Conservation (phyloP, 2,113 vertebrate species). For the Varanus salvator region DNA sequence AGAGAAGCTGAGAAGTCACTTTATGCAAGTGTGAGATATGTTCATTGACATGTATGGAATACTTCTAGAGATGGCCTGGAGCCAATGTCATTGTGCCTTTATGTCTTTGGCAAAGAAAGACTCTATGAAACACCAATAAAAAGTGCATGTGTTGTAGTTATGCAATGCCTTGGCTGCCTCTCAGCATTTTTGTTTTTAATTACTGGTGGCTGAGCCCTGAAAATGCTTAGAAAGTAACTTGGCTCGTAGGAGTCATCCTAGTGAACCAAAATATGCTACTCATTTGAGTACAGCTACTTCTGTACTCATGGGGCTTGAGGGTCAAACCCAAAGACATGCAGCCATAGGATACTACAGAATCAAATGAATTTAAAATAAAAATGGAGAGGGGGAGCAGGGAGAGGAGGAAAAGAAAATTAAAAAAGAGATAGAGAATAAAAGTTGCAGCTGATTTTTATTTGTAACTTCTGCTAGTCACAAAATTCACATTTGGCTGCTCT, state of each 20-base stretch:
- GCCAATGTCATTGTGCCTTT: constrained; percentile 7
- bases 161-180: constrained; percentile 51
- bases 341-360: constrained; percentile 54
- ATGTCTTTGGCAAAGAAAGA: constrained; percentile 31
- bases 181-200: constrained; percentile 61
- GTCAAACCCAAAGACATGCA: constrained; percentile 42
- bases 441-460: constrained; percentile 56
- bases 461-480: constrained; percentile 50
- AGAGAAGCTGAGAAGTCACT: constrained; percentile 32
- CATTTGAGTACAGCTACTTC: constrained; percentile 7
- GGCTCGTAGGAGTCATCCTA: neutral
- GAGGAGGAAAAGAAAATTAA: no score
- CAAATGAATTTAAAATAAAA: constrained; percentile 24
- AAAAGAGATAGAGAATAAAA: constrained; percentile 1
- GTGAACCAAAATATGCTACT: constrained; percentile 2
- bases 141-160: neutral
- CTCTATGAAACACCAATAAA: constrained; percentile 24
- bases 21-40: constrained; percentile 40
- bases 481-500: constrained; percentile 63
- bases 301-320: neutral
- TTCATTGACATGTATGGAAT: constrained; percentile 34
- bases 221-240: constrained; percentile 20
- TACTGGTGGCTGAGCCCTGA: constrained; percentile 34
- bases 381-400: accelerated
- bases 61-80: constrained; percentile 3